These are phyloP conservation scores for Eulacestoma nigropectus DNA, from an alignment of 2,113 vertebrate genomes.

Conservation along the genomic window DNA sequence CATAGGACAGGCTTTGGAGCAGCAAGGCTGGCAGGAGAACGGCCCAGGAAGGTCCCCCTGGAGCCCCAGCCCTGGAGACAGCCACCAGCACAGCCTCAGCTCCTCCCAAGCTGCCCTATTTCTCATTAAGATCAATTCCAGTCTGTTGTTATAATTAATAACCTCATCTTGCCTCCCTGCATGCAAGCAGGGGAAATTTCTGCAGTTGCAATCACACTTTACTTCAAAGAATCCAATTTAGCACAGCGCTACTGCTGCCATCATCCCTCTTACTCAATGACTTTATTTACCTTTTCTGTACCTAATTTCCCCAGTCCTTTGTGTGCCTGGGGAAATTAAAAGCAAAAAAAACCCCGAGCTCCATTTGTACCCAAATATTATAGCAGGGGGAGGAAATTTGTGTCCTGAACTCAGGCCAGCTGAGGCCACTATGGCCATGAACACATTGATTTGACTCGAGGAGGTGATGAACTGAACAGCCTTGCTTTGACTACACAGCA, in stretches of 20 bases:
- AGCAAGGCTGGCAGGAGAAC: neutral
- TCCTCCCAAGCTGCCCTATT: neutral
- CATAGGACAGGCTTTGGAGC: neutral
- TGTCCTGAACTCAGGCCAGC: neutral
- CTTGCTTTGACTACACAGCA: neutral
- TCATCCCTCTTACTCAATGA: neutral
- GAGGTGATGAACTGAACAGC: neutral
- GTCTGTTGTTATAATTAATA: neutral
- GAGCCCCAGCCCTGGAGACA: neutral
- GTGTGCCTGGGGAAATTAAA: neutral
- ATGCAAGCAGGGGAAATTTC: neutral
- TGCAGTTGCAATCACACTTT: neutral
- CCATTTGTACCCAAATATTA: neutral
- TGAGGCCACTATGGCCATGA: neutral
- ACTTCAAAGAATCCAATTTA: neutral
- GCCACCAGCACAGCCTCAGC: neutral
- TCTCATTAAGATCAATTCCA: conserved; percentile 13
- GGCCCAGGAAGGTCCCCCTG: neutral
- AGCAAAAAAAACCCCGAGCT: neutral
- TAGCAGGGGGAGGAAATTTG: neutral
- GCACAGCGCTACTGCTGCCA: neutral
- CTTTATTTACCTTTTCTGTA: neutral
- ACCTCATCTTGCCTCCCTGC: neutral
- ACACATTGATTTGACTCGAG: neutral
- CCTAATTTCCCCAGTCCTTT: neutral